Conservation (phyloP, 2,113 vertebrate genomes). For the Silurus glanis region DNA sequence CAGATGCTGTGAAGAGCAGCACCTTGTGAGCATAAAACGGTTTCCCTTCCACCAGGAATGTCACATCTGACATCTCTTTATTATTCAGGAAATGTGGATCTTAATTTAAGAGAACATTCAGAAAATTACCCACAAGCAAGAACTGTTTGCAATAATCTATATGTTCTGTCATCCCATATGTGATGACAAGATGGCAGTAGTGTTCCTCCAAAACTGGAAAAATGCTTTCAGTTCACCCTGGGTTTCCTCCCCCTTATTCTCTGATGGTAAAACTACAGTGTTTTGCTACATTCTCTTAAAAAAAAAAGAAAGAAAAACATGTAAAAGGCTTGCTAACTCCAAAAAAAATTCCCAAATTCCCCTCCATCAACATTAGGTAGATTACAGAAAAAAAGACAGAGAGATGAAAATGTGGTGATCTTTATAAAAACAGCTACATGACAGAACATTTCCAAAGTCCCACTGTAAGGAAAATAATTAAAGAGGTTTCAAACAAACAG, state of each 20-base stretch:
- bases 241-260: conserved; percentile 4
- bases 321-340: background rate
- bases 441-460: background rate
- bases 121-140: background rate
- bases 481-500: background rate
- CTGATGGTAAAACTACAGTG: background rate
- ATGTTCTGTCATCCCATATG: background rate
- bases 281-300: background rate
- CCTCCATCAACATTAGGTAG: background rate
- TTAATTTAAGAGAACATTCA: conserved; percentile 33
- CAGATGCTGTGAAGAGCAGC: conserved; percentile 75
- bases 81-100: conserved; percentile 78
- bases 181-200: conserved; percentile 42
- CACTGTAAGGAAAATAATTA: background rate
- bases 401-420: background rate
- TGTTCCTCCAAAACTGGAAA: conserved; percentile 17
- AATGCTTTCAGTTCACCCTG: background rate
- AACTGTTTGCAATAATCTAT: background rate
- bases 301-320: background rate
- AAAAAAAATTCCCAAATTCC: background rate
- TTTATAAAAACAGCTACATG: background rate
- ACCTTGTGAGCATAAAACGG: conserved; percentile 80
- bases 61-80: conserved; percentile 79
- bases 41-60: conserved; percentile 79
- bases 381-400: background rate